Evolutionary conservation across 2,888 invertebrate species (phyloP), one percentile per base, ranked within the genome.

Genomic region (Pristionchus japonicus): DNA sequence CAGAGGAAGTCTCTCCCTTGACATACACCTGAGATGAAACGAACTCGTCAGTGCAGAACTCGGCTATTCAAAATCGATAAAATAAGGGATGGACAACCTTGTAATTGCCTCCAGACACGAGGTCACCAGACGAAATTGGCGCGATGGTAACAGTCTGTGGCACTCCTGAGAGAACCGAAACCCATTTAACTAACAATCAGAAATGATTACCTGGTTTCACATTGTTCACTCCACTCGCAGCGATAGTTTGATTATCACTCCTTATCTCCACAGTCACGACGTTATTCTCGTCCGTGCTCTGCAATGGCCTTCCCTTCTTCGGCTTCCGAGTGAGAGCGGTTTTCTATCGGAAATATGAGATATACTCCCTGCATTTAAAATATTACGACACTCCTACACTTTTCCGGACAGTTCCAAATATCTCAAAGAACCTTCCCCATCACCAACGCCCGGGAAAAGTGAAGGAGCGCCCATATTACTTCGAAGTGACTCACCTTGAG

Each of bases 141-240:
- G 90, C 92, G 61, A 94, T 90, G 37, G 92, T 91, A 15, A 94
- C 90, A n/a, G 93, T 94, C 87, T 94, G 94, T 23, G 93, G 93
- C 70, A 87, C 90, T 40, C 89, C 89, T 89, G 43, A 87, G 83
- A 86, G 57, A 67, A 37, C 40, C 88, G 64, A 67, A 20, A 40
- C 27, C 34, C 4, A 11, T 15, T 57, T 15, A 3, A 4, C 13
- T 40, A 27, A 4, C 23, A 80, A 15, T 15, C 27, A n/a, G n/a
- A n/a, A n/a, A n/a, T n/a, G 37, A 86, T 70, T 23, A 89, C 91
- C 92, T n/a, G 90, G 89, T 31, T 89, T 88, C 47, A 93, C 91
- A 77, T 91, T 92, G 89, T 91, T 92, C 61, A 94, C 91, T 20
- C 93, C 94, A 70, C 91, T 86, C 0, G 94, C 92, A 15, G 91